These are phyloP conservation scores for Apostichopus japonicus DNA, from an alignment of 35 echinoderm and acorn worm species.

Conservation along the genomic window DNA sequence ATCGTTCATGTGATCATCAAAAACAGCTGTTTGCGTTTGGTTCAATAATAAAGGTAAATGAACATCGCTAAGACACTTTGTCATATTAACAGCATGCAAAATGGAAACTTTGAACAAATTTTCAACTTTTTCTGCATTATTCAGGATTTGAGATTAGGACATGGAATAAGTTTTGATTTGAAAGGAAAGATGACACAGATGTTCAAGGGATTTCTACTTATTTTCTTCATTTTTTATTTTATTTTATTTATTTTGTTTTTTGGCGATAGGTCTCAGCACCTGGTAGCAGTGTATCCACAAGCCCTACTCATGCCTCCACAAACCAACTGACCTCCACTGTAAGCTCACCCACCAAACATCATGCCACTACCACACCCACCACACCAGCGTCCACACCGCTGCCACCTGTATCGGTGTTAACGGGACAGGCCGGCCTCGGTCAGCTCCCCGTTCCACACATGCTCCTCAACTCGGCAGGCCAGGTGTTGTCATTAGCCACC, in stretches of 20 bases:
- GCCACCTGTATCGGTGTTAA: constrained; percentile 85
- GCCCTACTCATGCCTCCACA: constrained; percentile 12
- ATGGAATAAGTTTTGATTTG: too few species aligned
- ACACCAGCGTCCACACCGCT: constrained; percentile 76
- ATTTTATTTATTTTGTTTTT: neutral
- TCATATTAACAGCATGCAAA: too few species aligned
- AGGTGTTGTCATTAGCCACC: constrained; percentile 67
- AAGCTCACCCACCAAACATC: constrained; percentile 55
- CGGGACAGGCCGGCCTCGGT: constrained; percentile 82
- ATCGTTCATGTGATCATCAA: too few species aligned
- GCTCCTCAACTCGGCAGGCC: constrained; percentile 75
- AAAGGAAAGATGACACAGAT: too few species aligned
- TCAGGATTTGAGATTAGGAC: too few species aligned
- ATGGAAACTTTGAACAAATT: too few species aligned
- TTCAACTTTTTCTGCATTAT: too few species aligned
- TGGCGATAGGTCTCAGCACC: constrained; percentile 36
- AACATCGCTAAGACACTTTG: too few species aligned
- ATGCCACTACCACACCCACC: constrained; percentile 54
- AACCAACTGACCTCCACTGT: constrained; percentile 56
- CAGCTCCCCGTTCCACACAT: constrained; percentile 77
- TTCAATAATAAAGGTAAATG: too few species aligned
- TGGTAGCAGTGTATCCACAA: constrained; percentile 11
- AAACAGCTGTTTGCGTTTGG: too few species aligned
- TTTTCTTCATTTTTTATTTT: too few species aligned
- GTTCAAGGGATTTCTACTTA: too few species aligned